Evolutionary conservation across 2,113 vertebrate species (phyloP).

Genomic region (Stigmatopora nigra): DNA sequence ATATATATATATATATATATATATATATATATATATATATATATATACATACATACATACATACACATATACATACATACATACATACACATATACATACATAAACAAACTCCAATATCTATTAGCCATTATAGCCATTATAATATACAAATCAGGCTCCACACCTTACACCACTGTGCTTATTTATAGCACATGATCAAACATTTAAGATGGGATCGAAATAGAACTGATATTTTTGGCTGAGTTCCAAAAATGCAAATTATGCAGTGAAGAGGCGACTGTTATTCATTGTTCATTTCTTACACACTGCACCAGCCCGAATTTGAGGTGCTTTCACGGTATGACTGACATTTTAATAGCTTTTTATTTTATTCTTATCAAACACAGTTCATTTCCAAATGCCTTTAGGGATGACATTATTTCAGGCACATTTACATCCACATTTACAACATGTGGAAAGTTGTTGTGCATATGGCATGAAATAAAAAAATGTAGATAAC

Average conservation of each 20-base stretch:
- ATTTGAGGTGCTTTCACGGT: conserved; percentile 43
- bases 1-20: too few species aligned
- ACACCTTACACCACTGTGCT: conserved; percentile 8
- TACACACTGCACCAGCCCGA: conserved; percentile 20
- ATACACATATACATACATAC: too few species aligned
- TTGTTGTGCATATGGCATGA: too few species aligned
- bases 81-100: too few species aligned
- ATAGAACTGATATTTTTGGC: conserved; percentile 52
- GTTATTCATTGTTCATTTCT: not conserved
- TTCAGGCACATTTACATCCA: not conserved
- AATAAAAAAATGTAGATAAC: too few species aligned
- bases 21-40: too few species aligned
- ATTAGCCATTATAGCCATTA: not conserved
- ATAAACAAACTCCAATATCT: too few species aligned
- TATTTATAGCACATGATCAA: conserved; percentile 48
- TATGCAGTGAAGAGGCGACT: not conserved
- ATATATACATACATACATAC: too few species aligned
- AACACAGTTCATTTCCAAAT: conserved; percentile 30
- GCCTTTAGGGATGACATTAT: conserved; percentile 50
- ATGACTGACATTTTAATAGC: conserved; percentile 44
- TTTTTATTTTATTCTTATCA: conserved; percentile 39
- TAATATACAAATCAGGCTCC: not conserved
- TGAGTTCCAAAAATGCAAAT: conserved; percentile 9
- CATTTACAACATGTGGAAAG: too few species aligned
- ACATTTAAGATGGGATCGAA: conserved; percentile 28